These are phyloP conservation scores for Bambusicola thoracicus DNA, from an alignment of 2,113 vertebrate species.

Conservation along the genomic window DNA sequence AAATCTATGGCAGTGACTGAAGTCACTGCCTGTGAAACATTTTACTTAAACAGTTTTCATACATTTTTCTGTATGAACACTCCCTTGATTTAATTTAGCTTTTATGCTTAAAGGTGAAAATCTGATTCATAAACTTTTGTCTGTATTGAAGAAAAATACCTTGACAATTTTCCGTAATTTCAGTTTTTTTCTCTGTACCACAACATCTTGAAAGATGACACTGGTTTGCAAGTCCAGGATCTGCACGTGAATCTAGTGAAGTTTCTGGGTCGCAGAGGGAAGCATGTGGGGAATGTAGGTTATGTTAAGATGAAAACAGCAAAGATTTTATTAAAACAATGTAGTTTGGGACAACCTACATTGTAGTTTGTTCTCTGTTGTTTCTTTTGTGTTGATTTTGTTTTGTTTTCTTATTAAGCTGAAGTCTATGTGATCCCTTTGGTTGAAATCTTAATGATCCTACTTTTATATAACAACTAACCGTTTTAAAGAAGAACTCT, in stretches of 20 bases:
- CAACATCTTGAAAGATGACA: constrained; percentile 11
- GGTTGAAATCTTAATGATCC: constrained; percentile 90
- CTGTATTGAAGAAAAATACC: not conserved
- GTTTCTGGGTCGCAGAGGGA: not conserved
- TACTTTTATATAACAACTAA: constrained; percentile 84
- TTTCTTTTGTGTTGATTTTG: not conserved
- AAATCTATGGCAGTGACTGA: not conserved
- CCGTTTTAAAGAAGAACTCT: constrained; percentile 84
- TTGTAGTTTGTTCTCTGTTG: constrained; percentile 41
- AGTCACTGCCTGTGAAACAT: not conserved
- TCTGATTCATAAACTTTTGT: constrained; percentile 16
- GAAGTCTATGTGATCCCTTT: constrained; percentile 88
- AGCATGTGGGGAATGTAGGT: constrained; percentile 15
- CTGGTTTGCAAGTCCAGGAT: constrained; percentile 21
- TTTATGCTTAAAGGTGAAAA: not conserved
- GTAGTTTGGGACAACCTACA: constrained; percentile 81
- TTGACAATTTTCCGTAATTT: not conserved
- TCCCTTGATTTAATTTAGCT: not conserved
- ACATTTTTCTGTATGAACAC: not conserved
- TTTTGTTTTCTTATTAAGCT: constrained; percentile 12
- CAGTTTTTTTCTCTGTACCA: not conserved
- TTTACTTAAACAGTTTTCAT: not conserved
- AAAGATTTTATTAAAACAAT: constrained; percentile 72
- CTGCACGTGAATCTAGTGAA: not conserved
- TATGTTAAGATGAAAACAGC: constrained; percentile 74